phyloP scores from a whole-genome alignment of 2,888 invertebrate species.

The Epinotia nisella region DNA sequence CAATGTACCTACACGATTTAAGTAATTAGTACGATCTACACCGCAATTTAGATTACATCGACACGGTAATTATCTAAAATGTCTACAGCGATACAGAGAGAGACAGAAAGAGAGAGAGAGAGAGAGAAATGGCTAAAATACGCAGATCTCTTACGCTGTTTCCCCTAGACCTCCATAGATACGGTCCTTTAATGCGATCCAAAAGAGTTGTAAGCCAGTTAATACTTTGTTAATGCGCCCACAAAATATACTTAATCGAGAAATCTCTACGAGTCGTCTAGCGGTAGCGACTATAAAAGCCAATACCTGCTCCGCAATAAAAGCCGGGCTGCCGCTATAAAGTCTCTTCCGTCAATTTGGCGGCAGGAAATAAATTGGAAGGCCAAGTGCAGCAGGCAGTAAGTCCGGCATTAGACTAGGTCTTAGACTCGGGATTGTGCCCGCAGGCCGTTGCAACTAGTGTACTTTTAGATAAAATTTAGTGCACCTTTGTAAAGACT shows the following conservation, averaged over 20 bases:
- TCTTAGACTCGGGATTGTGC: constrained; percentile 32
- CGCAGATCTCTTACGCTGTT: too few species aligned
- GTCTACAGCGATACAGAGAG: too few species aligned
- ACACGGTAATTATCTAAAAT: too few species aligned
- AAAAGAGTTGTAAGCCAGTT: not conserved
- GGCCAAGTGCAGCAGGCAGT: constrained; percentile 33
- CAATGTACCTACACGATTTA: too few species aligned
- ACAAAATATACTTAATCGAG: not conserved
- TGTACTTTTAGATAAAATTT: constrained; percentile 27
- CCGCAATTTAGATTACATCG: too few species aligned
- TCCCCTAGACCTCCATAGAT: too few species aligned
- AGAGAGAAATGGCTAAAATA: too few species aligned
- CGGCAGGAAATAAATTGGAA: constrained; percentile 43
- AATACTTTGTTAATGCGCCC: not conserved
- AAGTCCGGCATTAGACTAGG: constrained; percentile 35
- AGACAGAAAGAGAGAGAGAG: too few species aligned
- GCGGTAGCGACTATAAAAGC: constrained; percentile 15
- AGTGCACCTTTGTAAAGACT: not conserved
- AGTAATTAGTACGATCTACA: too few species aligned
- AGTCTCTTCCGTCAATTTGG: constrained; percentile 42
- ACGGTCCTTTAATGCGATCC: not conserved
- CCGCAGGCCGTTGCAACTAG: constrained; percentile 42
- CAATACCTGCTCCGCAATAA: constrained; percentile 21
- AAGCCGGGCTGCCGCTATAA: constrained; percentile 16
- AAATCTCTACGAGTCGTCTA: not conserved